These are phyloP conservation scores for Porites divaricata DNA, from an alignment of 92 coral and sea anemone species.

Conservation along the genomic window DNA sequence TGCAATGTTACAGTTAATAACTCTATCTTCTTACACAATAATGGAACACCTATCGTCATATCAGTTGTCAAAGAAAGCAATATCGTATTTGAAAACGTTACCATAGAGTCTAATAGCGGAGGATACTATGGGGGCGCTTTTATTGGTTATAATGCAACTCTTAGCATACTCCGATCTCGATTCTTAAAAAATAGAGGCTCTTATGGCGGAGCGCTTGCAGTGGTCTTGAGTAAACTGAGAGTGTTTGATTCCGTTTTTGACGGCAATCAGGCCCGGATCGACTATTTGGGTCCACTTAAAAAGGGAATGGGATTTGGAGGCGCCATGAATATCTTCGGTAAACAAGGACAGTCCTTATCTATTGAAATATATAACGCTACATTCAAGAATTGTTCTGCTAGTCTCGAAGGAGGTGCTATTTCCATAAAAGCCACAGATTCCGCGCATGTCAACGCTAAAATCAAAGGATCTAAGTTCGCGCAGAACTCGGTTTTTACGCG, in stretches of 20 bases:
- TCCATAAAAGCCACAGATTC: neutral
- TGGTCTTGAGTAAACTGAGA: neutral
- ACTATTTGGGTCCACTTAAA: too few species aligned
- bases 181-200: neutral
- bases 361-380: neutral
- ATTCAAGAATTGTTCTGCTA: neutral
- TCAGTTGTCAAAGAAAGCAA: neutral
- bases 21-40: neutral
- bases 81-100: neutral
- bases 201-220: neutral
- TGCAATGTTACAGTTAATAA: neutral
- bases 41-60: neutral
- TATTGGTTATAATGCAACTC: neutral
- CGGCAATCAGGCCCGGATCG: neutral
- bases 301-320: neutral
- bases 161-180: neutral
- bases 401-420: neutral
- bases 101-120: neutral
- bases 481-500: neutral
- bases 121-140: neutral
- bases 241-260: neutral
- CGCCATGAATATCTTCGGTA: neutral
- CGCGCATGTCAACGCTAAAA: neutral
- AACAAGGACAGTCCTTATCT: neutral
- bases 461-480: neutral